phyloP scores from a whole-genome alignment of 2,797 vertebrate genomes.

The Myotis myotis region DNA sequence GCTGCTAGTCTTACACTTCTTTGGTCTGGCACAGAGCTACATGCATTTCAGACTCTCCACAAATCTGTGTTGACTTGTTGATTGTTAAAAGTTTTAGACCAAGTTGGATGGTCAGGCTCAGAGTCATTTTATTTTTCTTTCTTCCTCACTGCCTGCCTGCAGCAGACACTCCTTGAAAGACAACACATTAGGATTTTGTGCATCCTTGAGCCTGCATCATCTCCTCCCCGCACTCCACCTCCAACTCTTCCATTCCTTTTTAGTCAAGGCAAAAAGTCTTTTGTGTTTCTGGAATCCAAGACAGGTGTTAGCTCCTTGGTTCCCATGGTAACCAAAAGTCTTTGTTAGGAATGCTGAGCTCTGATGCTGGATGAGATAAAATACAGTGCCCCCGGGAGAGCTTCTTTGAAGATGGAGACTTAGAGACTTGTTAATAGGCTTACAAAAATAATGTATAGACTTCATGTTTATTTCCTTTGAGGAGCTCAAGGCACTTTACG shows the following conservation, averaged over 20 bases:
- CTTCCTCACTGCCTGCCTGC: neutral
- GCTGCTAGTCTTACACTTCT: neutral
- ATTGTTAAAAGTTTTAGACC: neutral
- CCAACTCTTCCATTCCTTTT: neutral
- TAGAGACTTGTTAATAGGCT: constrained; percentile 54
- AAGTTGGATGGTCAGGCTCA: neutral
- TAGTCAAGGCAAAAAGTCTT: neutral
- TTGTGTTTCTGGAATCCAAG: constrained; percentile 17
- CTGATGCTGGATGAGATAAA: neutral
- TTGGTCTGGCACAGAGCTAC: neutral
- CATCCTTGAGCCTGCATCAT: neutral
- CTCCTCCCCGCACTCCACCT: neutral
- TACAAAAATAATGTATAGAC: neutral
- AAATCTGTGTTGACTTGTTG: neutral
- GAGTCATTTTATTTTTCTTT: neutral
- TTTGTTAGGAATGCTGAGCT: neutral
- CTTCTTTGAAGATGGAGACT: constrained; percentile 54
- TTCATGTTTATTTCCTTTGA: neutral
- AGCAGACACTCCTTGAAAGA: neutral
- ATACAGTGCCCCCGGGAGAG: constrained; percentile 20
- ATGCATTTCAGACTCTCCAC: neutral
- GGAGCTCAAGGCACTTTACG: neutral
- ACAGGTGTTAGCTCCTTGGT: neutral
- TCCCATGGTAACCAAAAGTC: constrained; percentile 34
- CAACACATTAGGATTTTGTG: neutral